These are phyloP conservation scores for Pycnonotus jocosus DNA, from an alignment of 2,113 vertebrate species.

Conservation along the genomic window DNA sequence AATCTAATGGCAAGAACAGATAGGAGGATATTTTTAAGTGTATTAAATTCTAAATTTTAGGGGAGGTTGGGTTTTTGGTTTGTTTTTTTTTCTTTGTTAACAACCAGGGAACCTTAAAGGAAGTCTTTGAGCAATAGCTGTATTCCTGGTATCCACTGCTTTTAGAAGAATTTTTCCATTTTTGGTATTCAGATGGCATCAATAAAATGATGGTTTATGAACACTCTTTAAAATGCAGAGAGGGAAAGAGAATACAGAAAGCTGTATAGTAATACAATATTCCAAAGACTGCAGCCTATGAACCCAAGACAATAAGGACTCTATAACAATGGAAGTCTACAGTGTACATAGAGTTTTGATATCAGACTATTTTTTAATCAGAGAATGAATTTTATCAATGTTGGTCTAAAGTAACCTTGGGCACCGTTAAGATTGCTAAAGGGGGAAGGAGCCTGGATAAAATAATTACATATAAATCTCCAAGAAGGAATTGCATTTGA, in stretches of 20 bases:
- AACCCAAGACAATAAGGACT: constrained; percentile 25
- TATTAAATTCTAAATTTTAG: background rate
- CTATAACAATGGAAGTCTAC: constrained; percentile 32
- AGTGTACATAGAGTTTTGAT: constrained; percentile 18
- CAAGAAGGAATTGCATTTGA: constrained; percentile 50
- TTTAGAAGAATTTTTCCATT: background rate
- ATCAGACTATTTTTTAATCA: constrained; percentile 54
- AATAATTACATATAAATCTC: constrained; percentile 54
- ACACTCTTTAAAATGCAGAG: constrained; percentile 8
- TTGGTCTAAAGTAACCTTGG: constrained; percentile 52
- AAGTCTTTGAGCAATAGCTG: background rate
- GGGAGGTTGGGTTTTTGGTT: background rate
- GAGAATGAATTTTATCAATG: constrained; percentile 44
- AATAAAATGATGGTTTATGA: background rate
- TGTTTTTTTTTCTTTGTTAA: background rate
- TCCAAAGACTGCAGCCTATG: constrained; percentile 10
- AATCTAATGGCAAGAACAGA: background rate
- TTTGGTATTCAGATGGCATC: constrained; percentile 20
- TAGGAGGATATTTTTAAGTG: background rate
- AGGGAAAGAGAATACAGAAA: background rate
- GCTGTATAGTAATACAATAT: constrained; percentile 11
- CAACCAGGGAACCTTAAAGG: background rate
- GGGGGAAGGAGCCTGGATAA: constrained; percentile 4
- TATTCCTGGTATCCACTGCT: background rate
- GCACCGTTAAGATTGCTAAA: constrained; percentile 21